Percentiles rank a stretch among this genome's conserved stretches.
phyloP scores from a whole-genome alignment of 2,888 invertebrate genomes.

The Clostera curtula region DNA sequence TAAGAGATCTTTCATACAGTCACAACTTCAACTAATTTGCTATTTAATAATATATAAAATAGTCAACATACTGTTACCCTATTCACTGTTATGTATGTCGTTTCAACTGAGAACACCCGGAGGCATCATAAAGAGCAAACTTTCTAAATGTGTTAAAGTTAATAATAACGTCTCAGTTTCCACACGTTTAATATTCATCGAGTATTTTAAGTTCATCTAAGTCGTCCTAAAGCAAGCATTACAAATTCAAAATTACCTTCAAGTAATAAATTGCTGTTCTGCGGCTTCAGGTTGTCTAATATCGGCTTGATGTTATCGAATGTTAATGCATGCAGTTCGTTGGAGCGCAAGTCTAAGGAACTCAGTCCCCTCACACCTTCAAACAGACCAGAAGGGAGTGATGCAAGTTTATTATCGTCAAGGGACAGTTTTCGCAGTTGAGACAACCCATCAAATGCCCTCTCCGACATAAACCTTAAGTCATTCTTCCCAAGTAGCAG shows the following conservation, averaged over 20 bases:
- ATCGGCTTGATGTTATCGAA: conserved; percentile 85
- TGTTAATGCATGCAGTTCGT: conserved; percentile 84
- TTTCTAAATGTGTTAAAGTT: conserved; percentile 53
- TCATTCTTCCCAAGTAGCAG: conserved; percentile 81
- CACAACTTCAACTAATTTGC: conserved; percentile 16
- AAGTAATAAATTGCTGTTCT: conserved; percentile 82
- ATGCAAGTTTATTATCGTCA: conserved; percentile 83
- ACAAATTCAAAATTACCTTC: conserved; percentile 78
- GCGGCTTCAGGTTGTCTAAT: conserved; percentile 84
- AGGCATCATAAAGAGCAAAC: conserved; percentile 56
- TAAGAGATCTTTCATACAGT: conserved; percentile 7
- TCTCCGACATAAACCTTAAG: conserved; percentile 82
- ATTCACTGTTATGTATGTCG: conserved; percentile 29
- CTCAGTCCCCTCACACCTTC: conserved; percentile 82
- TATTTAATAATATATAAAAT: conserved; percentile 27
- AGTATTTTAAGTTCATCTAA: conserved; percentile 55
- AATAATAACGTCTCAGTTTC: conserved; percentile 49
- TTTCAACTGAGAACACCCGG: conserved; percentile 42
- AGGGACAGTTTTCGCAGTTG: conserved; percentile 82
- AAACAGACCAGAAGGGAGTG: conserved; percentile 81
- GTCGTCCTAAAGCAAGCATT: conserved; percentile 39
- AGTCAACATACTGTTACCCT: conserved; percentile 34
- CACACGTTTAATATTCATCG: conserved; percentile 58
- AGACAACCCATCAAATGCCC: conserved; percentile 84
- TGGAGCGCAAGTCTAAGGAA: conserved; percentile 85